These are phyloP conservation scores for Chlamydotis undulata DNA, from an alignment of 2,113 vertebrate genomes.

Conservation along the genomic window DNA sequence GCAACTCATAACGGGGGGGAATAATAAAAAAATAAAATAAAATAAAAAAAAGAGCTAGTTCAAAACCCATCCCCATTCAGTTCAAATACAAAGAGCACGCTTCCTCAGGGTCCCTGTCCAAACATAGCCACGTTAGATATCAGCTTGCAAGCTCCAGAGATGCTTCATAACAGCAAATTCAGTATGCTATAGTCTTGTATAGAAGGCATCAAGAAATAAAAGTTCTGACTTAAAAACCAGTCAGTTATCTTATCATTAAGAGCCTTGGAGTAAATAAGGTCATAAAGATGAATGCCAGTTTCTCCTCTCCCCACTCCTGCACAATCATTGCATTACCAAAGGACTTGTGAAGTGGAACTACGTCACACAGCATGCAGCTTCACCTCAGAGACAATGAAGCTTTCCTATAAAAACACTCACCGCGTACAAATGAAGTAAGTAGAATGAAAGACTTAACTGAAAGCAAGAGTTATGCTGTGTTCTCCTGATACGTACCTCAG, in stretches of 20 bases:
- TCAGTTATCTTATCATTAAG: background rate
- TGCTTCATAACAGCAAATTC: background rate
- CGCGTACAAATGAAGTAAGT: background rate
- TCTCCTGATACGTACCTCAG: background rate
- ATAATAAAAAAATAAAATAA: no score
- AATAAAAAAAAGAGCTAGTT: background rate
- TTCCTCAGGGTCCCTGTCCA: no score
- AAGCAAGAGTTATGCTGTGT: background rate
- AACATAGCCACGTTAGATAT: background rate
- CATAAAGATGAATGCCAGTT: background rate
- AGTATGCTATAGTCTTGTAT: fast-evolving
- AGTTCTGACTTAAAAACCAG: background rate
- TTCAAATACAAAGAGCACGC: background rate
- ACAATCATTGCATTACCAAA: background rate
- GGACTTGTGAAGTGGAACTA: background rate
- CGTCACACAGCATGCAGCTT: background rate
- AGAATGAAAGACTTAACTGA: background rate
- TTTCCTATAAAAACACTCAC: background rate
- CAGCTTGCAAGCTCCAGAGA: background rate
- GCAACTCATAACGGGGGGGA: background rate
- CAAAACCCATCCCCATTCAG: background rate
- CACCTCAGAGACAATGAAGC: background rate
- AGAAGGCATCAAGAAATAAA: background rate
- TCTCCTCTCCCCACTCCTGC: background rate
- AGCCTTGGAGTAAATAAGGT: background rate